phyloP scores from a whole-genome alignment of 2,113 vertebrate genomes.

The Malurus elegans region DNA sequence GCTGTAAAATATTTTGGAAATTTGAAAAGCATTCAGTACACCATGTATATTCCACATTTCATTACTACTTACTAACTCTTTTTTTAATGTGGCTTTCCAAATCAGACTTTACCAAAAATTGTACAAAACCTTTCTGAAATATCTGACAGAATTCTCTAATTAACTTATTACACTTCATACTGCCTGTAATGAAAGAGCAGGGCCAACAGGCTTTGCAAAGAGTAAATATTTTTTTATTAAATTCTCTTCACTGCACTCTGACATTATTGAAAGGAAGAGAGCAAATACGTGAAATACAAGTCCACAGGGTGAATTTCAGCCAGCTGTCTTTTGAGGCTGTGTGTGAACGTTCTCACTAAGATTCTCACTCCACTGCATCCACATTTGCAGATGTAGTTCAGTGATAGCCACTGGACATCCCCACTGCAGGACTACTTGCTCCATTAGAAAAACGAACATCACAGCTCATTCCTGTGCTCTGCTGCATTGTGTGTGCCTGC shows the following conservation, averaged over 20 bases:
- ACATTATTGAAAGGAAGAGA: not conserved
- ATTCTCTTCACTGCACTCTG: not conserved
- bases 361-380: not conserved
- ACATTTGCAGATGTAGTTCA: not conserved
- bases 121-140: not conserved
- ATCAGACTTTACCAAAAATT: not conserved
- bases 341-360: not conserved
- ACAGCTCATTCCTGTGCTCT: not conserved
- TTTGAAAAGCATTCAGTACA: not conserved
- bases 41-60: not conserved
- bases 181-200: not conserved
- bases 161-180: not conserved
- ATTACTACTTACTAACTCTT: not conserved
- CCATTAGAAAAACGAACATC: not conserved
- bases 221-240: not conserved
- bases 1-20: not conserved
- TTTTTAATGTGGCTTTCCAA: not conserved
- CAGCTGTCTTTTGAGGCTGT: not conserved
- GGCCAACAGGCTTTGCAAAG: not conserved
- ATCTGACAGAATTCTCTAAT: not conserved
- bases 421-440: not conserved
- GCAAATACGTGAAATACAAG: not conserved
- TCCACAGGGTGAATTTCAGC: not conserved
- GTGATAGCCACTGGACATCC: not conserved
- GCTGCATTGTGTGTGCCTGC: fast-evolving